Base-by-base conservation (phyloP, 2,888 invertebrate genomes). In the Perizoma affinitatum region DNA sequence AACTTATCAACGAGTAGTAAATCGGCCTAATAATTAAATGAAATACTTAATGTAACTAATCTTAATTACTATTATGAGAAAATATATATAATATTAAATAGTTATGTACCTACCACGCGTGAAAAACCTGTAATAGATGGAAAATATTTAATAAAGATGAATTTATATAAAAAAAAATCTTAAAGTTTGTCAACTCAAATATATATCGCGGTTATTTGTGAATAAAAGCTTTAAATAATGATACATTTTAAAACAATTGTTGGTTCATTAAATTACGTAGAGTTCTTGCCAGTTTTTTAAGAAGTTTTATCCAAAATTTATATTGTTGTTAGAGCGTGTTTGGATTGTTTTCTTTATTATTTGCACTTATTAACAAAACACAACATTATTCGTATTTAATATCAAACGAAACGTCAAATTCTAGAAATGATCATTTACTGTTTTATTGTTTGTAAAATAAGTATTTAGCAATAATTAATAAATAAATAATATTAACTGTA, bases 1-100 rank as follows among this genome's bases (percentile, higher is more conserved):
- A 75, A 77, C 69, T 77, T 83, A 81, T 79, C 90, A 90, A 86
- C 91, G 92, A 91, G 92, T 91, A 90, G 91, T 89, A 74, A 71
- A 90, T 88, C 92, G 91, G 91, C 92, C 92, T 91, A 91, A 90
- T 89, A 87, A 66, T 84, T 90, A 87, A 81, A 69, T 73, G 72
- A 75, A 75, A 66, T 71, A 74, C 73, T 76, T 38, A 6, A 38
- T 38, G 38, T 38, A 38, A 38, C 7, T 38, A 38, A 38, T 7
- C 5, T 38, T 38, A 45, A 58, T 44, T 47, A 57, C 33, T 56
- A 55, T 41, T 56, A 42, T 53, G 52, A 53, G 53, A 40, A 56
- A 41, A 43, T 9, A 43, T 40, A 22, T 22, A 22, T 43, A 38
- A 5, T 6, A 36, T 36, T 7, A 22, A 22, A 22, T 22, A 22